These are phyloP conservation scores for Stegastes partitus DNA, from an alignment of 2,113 vertebrate species.

Conservation along the genomic window DNA sequence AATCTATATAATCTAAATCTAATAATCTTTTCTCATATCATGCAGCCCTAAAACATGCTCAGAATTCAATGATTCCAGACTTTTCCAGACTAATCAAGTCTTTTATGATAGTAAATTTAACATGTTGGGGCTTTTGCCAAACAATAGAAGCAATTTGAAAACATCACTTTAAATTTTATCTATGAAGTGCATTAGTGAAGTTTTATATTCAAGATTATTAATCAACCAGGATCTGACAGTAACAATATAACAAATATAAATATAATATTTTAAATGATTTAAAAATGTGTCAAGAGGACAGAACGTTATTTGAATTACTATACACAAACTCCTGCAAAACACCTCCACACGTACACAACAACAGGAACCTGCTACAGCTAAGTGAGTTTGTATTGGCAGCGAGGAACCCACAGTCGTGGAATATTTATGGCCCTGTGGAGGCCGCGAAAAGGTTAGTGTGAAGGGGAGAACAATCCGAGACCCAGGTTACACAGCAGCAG, in stretches of 20 bases:
- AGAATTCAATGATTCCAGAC: not conserved
- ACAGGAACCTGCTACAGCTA: not conserved
- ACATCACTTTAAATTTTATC: too few species aligned
- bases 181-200: too few species aligned
- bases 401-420: not conserved
- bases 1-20: too few species aligned
- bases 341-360: constrained; percentile 7
- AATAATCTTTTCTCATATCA: too few species aligned
- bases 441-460: constrained; percentile 30
- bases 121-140: too few species aligned
- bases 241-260: too few species aligned
- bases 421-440: constrained; percentile 35
- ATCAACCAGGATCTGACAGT: too few species aligned
- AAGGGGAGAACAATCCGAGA: constrained; percentile 40
- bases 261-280: too few species aligned
- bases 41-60: not conserved
- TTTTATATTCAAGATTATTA: too few species aligned
- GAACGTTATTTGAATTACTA: constrained; percentile 5
- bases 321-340: constrained; percentile 4
- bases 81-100: too few species aligned
- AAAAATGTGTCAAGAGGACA: not conserved
- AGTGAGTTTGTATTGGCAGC: constrained; percentile 13
- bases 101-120: too few species aligned
- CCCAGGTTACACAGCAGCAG: not conserved
- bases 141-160: too few species aligned